phyloP scores from a whole-genome alignment of 2,113 vertebrate genomes.

The Empidonax alnorum region DNA sequence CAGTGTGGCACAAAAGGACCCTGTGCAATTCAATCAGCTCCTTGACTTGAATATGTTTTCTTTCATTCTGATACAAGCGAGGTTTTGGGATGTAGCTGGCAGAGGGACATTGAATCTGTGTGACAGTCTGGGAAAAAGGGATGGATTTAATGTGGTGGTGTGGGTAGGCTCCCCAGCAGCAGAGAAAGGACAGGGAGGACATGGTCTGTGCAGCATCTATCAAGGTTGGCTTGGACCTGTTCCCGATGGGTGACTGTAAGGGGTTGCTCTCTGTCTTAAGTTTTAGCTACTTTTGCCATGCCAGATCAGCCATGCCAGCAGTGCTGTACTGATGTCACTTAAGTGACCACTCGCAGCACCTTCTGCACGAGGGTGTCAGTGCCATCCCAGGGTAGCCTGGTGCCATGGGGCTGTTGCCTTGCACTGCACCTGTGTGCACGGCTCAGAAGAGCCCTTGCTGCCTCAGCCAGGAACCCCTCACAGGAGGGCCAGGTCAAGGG shows the following conservation, averaged over 20 bases:
- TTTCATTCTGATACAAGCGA: neutral
- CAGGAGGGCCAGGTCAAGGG: neutral
- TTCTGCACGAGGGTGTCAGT: neutral
- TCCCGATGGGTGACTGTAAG: fast-evolving
- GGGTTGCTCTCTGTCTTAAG: neutral
- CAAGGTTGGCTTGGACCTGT: neutral
- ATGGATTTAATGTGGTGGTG: fast-evolving
- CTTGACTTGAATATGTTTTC: neutral
- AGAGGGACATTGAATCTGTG: neutral
- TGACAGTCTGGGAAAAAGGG: neutral
- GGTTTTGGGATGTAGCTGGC: neutral
- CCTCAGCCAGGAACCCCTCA: neutral
- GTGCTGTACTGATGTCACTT: neutral
- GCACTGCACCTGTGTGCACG: fast-evolving
- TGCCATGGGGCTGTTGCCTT: neutral
- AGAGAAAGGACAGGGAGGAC: neutral
- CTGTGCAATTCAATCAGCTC: neutral
- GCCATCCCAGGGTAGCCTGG: fast-evolving
- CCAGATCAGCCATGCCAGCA: fast-evolving
- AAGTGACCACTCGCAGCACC: neutral
- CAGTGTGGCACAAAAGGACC: neutral
- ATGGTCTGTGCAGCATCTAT: neutral
- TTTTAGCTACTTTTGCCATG: neutral
- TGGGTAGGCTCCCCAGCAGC: neutral
- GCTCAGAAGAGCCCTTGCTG: fast-evolving